These are phyloP conservation scores for Apamea monoglypha DNA, from an alignment of 2,888 invertebrate species.

Conservation along the genomic window DNA sequence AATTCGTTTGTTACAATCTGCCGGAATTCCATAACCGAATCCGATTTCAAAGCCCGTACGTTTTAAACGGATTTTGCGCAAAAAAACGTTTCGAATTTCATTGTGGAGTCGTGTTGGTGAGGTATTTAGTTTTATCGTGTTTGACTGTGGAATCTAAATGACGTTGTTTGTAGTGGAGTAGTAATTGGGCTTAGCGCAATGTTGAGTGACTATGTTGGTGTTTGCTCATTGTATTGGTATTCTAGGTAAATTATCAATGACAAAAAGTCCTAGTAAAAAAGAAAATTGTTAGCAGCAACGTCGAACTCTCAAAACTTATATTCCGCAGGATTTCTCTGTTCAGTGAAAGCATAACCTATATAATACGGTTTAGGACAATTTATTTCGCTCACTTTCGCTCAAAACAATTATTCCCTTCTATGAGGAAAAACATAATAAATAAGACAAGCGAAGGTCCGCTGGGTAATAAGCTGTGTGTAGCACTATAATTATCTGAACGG, in stretches of 20 bases:
- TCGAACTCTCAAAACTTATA: neutral
- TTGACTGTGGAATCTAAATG: conserved; percentile 1
- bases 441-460: too few species aligned
- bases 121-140: conserved; percentile 22
- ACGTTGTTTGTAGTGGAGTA: too few species aligned
- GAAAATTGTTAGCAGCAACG: too few species aligned
- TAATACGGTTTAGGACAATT: too few species aligned
- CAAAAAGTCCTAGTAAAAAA: neutral
- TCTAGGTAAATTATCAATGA: neutral
- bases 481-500: neutral
- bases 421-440: too few species aligned
- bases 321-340: neutral
- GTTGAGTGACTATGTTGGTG: too few species aligned
- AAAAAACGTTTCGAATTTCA: conserved; percentile 41
- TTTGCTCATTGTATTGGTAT: neutral
- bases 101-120: neutral
- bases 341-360: neutral
- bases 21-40: conserved; percentile 62
- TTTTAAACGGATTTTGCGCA: conserved; percentile 47
- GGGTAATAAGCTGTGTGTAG: neutral
- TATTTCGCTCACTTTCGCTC: too few species aligned
- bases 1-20: conserved; percentile 60
- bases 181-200: neutral
- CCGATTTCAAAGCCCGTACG: conserved; percentile 38
- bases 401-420: too few species aligned